Evolutionary conservation across 2,113 vertebrate species (phyloP).

Genomic region (Nesoenas mayeri): DNA sequence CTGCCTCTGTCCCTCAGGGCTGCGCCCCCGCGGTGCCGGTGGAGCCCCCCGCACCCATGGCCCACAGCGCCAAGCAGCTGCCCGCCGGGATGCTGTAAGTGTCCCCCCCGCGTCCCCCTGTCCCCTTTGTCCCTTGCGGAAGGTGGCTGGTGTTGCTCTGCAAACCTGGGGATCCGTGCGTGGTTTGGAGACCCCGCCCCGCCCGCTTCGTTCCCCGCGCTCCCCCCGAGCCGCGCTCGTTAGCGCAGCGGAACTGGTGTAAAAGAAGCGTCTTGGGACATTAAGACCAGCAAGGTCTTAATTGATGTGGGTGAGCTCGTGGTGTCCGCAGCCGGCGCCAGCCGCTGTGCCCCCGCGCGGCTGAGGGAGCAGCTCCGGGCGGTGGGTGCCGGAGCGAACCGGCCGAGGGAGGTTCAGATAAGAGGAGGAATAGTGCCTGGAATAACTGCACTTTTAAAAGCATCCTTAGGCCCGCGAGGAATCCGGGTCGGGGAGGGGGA

Average conservation of each 20-base stretch:
- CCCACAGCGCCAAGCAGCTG: conserved; percentile 71
- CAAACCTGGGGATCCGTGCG: too few species aligned
- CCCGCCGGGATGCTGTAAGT: conserved; percentile 71
- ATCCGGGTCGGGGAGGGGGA: rapidly evolving
- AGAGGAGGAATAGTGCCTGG: not conserved
- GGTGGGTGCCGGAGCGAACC: rapidly evolving
- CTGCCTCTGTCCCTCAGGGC: not conserved
- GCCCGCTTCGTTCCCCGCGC: too few species aligned
- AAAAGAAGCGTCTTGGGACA: rapidly evolving
- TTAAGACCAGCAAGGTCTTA: too few species aligned
- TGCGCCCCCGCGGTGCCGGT: not conserved
- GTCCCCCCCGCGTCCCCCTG: not conserved
- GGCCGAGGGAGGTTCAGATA: not conserved
- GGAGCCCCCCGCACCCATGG: conserved; percentile 49
- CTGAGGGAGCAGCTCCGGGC: not conserved
- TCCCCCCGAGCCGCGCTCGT: too few species aligned
- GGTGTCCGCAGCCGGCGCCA: rapidly evolving
- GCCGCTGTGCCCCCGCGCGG: rapidly evolving
- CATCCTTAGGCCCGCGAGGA: not conserved
- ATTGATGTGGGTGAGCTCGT: rapidly evolving
- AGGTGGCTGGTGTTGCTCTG: not conserved
- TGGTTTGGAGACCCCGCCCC: not conserved
- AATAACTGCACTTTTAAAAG: not conserved
- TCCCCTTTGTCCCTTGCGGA: not conserved
- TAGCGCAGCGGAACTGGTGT: rapidly evolving